Evolutionary conservation across 1,140 invertebrate species (phyloP).

Genomic region (Lethocerus indicus): DNA sequence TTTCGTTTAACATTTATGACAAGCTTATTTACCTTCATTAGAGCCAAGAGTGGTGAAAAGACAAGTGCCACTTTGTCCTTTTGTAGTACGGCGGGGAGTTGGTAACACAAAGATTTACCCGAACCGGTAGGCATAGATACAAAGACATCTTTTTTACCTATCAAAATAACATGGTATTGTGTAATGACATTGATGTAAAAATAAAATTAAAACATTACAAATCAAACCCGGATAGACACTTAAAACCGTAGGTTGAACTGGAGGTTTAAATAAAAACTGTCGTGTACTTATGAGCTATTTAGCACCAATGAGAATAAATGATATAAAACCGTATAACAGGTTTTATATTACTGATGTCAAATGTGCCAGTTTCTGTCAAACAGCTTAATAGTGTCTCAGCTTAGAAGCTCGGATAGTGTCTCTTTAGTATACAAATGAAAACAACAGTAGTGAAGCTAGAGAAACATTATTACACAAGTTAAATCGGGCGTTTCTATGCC

Average conservation of each 20-base stretch:
- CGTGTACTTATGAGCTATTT: too few relatives aligned
- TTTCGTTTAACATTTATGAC: neutral
- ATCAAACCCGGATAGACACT: constrained; percentile 1
- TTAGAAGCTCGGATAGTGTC: too few relatives aligned
- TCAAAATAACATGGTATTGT: constrained; percentile 3
- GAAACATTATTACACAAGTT: neutral
- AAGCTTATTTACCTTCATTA: constrained; percentile 37
- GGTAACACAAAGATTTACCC: constrained; percentile 55
- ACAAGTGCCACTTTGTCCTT: constrained; percentile 39
- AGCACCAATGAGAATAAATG: too few relatives aligned
- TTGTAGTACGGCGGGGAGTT: constrained; percentile 42
- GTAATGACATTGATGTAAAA: neutral
- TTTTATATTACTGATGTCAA: too few relatives aligned
- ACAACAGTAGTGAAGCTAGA: too few relatives aligned
- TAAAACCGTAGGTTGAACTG: too few relatives aligned
- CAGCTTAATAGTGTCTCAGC: too few relatives aligned
- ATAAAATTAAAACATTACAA: constrained; percentile 3
- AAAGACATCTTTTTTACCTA: constrained; percentile 42
- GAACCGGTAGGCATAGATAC: constrained; percentile 56
- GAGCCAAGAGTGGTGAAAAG: constrained; percentile 47
- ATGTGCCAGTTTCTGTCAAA: too few relatives aligned
- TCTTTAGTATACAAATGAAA: too few relatives aligned
- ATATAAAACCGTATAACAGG: too few relatives aligned
- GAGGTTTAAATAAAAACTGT: too few relatives aligned
- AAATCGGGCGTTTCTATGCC: too few relatives aligned